A percentile compares a stretch with the other conserved stretches of the same genome.
These are phyloP conservation scores for Hippoglossus stenolepis DNA, from an alignment of 2,113 vertebrate genomes.

Conservation along the genomic window DNA sequence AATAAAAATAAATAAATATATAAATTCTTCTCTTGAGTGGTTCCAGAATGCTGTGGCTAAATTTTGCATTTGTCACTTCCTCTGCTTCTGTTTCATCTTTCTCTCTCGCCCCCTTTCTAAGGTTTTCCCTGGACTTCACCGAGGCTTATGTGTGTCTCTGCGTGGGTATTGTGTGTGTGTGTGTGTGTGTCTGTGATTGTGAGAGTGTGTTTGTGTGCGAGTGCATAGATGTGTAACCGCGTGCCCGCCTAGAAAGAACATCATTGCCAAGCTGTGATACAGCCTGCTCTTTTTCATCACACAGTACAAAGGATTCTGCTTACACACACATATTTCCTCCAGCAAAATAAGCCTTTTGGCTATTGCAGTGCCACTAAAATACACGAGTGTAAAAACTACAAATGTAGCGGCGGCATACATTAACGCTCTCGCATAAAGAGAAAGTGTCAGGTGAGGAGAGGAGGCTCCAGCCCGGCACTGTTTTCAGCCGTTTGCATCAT, in stretches of 20 bases:
- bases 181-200: constrained; percentile 33
- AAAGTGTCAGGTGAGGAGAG: constrained; percentile 63
- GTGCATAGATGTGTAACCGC: constrained; percentile 8
- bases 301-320: constrained; percentile 76
- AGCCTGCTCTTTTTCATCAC: constrained; percentile 67
- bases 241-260: constrained; percentile 41
- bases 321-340: constrained; percentile 69
- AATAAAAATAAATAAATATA: no score
- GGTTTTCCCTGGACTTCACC: constrained; percentile 54
- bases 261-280: constrained; percentile 64
- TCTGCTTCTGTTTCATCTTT: constrained; percentile 19
- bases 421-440: constrained; percentile 48
- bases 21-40: no score
- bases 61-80: background rate
- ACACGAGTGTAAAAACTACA: constrained; percentile 52
- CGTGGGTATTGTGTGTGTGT: constrained; percentile 10
- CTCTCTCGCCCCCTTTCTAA: constrained; percentile 39
- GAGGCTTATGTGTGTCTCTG: constrained; percentile 33
- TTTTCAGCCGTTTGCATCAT: constrained; percentile 81
- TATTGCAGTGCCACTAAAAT: constrained; percentile 49
- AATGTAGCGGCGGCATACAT: constrained; percentile 48
- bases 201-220: constrained; percentile 26
- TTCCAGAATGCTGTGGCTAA: no score
- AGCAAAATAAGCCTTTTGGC: constrained; percentile 73
- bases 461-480: constrained; percentile 21